These are phyloP conservation scores for Alces alces DNA, from an alignment of 2,113 vertebrate species.

Conservation along the genomic window DNA sequence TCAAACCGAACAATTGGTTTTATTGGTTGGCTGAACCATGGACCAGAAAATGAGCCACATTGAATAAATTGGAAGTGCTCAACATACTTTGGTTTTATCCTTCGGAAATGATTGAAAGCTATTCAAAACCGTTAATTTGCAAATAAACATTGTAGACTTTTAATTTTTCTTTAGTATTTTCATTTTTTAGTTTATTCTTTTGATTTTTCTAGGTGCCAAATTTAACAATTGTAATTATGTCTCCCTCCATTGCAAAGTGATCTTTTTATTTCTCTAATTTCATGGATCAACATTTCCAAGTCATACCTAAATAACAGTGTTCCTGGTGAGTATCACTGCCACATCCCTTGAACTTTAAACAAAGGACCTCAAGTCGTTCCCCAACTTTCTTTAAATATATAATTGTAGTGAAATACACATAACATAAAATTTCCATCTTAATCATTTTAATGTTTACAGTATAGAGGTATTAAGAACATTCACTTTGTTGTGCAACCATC, in stretches of 20 bases:
- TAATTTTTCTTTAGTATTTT: not conserved
- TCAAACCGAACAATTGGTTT: not conserved
- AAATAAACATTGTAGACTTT: not conserved
- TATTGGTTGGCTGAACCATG: not conserved
- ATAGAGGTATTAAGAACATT: not conserved
- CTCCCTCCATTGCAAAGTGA: not conserved
- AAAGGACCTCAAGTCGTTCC: not conserved
- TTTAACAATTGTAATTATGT: not conserved
- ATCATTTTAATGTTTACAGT: not conserved
- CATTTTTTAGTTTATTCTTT: not conserved
- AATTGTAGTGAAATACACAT: not conserved
- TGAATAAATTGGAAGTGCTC: not conserved
- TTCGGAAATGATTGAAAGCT: not conserved
- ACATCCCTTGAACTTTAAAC: not conserved
- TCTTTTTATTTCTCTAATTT: not conserved
- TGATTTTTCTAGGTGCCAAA: not conserved
- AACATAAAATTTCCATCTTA: not conserved
- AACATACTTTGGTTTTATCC: not conserved
- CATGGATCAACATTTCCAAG: not conserved
- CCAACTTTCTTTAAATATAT: not conserved
- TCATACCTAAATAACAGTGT: not conserved
- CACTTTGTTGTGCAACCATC: not conserved
- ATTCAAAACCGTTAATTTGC: not conserved
- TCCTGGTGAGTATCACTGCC: not conserved
- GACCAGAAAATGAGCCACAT: not conserved